A percentile compares a stretch with the other conserved stretches of the same genome.
phyloP scores from a whole-genome alignment of 2,113 vertebrate genomes.

The Malurus elegans region DNA sequence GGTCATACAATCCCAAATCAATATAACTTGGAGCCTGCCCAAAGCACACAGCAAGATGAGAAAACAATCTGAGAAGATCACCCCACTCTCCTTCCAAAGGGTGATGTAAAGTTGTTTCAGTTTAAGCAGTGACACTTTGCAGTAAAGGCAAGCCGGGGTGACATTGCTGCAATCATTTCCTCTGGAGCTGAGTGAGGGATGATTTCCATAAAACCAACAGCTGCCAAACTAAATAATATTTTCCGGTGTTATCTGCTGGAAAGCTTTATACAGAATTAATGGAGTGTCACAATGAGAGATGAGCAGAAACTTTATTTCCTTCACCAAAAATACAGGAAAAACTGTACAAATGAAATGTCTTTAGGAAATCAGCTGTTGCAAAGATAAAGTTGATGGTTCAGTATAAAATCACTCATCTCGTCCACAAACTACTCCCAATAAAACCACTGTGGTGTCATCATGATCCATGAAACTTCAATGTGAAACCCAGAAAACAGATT shows the following conservation, averaged over 20 bases:
- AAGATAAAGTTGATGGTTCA: not conserved
- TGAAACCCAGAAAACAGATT: not conserved
- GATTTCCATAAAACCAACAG: not conserved
- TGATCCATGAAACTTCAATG: not conserved
- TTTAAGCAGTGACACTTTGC: not conserved
- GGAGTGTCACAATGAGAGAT: not conserved
- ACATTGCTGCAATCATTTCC: not conserved
- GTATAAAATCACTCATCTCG: not conserved
- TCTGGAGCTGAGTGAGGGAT: not conserved
- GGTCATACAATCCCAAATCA: not conserved
- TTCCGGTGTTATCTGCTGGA: not conserved
- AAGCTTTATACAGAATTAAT: not conserved
- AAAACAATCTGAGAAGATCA: not conserved
- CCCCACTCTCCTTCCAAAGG: not conserved
- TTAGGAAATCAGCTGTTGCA: not conserved
- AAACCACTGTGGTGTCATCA: fast-evolving
- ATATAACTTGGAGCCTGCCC: not conserved
- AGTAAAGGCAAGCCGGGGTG: not conserved
- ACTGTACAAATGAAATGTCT: not conserved
- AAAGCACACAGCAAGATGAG: not conserved
- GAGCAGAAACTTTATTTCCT: not conserved
- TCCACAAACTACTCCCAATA: not conserved
- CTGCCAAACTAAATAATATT: not conserved
- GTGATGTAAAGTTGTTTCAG: not conserved
- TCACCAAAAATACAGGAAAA: not conserved